These are phyloP conservation scores for Gasterosteus nipponicus DNA, from an alignment of 2,113 vertebrate species.

Conservation along the genomic window DNA sequence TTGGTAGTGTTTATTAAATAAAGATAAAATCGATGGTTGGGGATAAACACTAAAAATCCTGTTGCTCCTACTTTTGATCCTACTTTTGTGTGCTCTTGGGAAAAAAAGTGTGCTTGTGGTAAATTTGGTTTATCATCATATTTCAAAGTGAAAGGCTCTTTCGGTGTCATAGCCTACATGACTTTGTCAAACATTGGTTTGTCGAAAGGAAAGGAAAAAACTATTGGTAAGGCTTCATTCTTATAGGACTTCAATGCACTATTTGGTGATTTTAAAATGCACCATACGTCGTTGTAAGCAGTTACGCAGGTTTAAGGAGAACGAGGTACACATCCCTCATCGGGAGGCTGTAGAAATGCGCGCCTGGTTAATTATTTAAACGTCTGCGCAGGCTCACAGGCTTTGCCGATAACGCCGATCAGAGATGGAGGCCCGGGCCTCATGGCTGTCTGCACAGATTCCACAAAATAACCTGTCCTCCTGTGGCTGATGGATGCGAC, in stretches of 20 bases:
- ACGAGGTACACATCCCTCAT: constrained; percentile 60
- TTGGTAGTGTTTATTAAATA: constrained; percentile 52
- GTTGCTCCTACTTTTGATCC: constrained; percentile 10
- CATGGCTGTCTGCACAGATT: constrained; percentile 21
- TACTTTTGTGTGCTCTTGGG: not conserved
- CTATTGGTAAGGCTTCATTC: too few species aligned
- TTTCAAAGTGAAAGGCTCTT: too few species aligned
- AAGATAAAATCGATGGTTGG: constrained; percentile 35
- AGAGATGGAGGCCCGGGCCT: constrained; percentile 49
- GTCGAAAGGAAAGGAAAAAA: too few species aligned
- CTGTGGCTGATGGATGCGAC: constrained; percentile 72
- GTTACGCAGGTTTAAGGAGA: too few species aligned
- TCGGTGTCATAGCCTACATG: too few species aligned
- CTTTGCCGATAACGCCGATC: constrained; percentile 58
- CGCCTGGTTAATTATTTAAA: constrained; percentile 77
- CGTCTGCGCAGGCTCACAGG: constrained; percentile 54
- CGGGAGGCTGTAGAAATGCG: constrained; percentile 66
- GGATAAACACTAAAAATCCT: not conserved
- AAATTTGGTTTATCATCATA: not conserved
- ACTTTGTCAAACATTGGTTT: too few species aligned
- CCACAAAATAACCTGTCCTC: constrained; percentile 21
- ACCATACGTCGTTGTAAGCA: too few species aligned
- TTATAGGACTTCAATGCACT: too few species aligned
- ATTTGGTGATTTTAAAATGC: too few species aligned
- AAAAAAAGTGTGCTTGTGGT: not conserved